Conservation (phyloP, 2,113 vertebrate genomes). For the Plestiodon gilberti region DNA sequence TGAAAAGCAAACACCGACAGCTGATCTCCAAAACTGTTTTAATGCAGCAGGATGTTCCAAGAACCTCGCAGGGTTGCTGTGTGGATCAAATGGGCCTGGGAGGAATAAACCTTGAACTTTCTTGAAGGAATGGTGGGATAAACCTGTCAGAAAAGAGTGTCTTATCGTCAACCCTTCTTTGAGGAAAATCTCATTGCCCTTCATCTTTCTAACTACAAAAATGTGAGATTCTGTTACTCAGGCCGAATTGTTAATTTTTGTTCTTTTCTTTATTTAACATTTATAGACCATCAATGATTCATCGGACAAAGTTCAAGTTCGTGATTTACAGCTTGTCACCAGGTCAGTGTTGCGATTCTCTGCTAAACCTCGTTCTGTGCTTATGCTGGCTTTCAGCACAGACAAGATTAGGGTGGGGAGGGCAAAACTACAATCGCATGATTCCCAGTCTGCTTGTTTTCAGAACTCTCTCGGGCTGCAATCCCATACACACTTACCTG, state of each 20-base stretch:
- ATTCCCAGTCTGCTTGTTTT: too few species aligned
- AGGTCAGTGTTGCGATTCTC: slow-evolving; percentile 77
- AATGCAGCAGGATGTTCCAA: neutral
- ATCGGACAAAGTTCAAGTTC: slow-evolving; percentile 92
- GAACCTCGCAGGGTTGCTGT: neutral
- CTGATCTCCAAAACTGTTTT: neutral
- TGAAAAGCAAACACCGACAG: neutral
- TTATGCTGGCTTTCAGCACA: neutral
- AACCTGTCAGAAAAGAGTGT: neutral
- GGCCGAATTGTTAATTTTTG: slow-evolving; percentile 52
- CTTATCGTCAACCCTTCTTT: neutral
- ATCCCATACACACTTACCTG: too few species aligned
- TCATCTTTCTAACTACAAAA: neutral
- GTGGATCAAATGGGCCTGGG: neutral
- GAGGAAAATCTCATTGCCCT: neutral
- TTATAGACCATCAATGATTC: slow-evolving; percentile 89
- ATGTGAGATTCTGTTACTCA: slow-evolving; percentile 33
- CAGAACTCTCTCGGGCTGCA: too few species aligned
- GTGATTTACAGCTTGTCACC: slow-evolving; percentile 94
- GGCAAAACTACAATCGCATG: neutral
- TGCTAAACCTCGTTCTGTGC: neutral
- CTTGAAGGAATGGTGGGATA: neutral
- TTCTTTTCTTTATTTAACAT: slow-evolving; percentile 52
- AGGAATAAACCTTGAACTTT: neutral
- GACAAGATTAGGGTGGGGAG: neutral